These are phyloP conservation scores for Furnarius figulus DNA, from an alignment of 2,113 vertebrate species.

Conservation along the genomic window DNA sequence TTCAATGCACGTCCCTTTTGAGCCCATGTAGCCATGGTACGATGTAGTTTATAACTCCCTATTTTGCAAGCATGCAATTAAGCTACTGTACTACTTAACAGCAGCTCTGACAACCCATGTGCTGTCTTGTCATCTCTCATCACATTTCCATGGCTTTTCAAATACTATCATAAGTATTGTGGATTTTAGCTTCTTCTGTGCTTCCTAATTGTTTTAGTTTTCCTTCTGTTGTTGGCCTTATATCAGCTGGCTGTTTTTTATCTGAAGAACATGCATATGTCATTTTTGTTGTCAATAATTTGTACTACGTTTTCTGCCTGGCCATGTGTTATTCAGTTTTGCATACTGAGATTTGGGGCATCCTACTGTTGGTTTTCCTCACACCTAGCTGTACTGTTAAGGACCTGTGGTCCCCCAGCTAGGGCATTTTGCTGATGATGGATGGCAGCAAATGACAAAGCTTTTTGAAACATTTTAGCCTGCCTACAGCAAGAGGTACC, in stretches of 20 bases:
- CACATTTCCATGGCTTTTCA: background rate
- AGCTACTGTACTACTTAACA: background rate
- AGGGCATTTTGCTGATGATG: background rate
- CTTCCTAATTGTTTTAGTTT: background rate
- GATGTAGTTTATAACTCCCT: background rate
- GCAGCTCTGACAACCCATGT: background rate
- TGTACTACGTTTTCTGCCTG: background rate
- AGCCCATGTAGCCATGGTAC: background rate
- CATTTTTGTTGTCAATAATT: background rate
- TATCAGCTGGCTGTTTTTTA: background rate
- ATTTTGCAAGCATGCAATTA: background rate
- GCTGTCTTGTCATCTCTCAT: background rate
- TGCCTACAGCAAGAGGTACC: background rate
- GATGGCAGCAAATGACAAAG: background rate
- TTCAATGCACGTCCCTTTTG: background rate
- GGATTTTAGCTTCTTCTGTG: background rate
- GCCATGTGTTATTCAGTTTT: background rate
- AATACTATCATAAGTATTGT: background rate
- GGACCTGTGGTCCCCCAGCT: background rate
- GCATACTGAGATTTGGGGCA: background rate
- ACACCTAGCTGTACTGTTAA: background rate
- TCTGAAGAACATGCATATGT: background rate
- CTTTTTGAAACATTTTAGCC: background rate
- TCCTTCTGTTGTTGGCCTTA: background rate
- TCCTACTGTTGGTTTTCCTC: background rate